These are phyloP conservation scores for Oopsacas minuta DNA, from an alignment of 37 sponge, comb jelly and placozoan species.

Conservation along the genomic window DNA sequence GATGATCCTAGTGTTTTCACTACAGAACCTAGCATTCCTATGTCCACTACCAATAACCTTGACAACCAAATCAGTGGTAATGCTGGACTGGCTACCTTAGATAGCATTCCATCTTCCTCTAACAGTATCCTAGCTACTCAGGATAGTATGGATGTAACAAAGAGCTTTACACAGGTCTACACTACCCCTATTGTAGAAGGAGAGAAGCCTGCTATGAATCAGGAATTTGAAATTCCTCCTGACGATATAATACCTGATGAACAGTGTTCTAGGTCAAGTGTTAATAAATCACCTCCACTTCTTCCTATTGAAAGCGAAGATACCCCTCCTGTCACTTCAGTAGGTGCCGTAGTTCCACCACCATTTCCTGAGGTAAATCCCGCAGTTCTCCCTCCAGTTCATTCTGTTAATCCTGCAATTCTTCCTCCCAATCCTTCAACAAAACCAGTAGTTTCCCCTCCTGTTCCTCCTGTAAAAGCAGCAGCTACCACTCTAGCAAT, in stretches of 20 bases:
- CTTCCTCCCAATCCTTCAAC: neutral
- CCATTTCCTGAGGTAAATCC: neutral
- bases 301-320: neutral
- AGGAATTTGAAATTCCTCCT: neutral
- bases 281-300: neutral
- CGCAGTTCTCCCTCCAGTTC: neutral
- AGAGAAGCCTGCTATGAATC: neutral
- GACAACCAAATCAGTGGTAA: neutral
- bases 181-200: neutral
- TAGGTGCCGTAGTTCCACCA: neutral
- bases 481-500: neutral
- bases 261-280: no score
- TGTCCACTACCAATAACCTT: neutral
- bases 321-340: neutral
- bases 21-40: neutral
- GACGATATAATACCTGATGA: neutral
- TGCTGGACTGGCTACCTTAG: neutral
- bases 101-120: neutral
- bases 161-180: neutral
- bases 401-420: neutral
- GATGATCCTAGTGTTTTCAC: neutral
- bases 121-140: neutral
- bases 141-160: neutral
- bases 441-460: neutral
- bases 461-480: neutral